Evolutionary conservation across 2,113 vertebrate genomes (phyloP), one percentile per base, ranked within the genome.

Genomic region (Callipepla californica): DNA sequence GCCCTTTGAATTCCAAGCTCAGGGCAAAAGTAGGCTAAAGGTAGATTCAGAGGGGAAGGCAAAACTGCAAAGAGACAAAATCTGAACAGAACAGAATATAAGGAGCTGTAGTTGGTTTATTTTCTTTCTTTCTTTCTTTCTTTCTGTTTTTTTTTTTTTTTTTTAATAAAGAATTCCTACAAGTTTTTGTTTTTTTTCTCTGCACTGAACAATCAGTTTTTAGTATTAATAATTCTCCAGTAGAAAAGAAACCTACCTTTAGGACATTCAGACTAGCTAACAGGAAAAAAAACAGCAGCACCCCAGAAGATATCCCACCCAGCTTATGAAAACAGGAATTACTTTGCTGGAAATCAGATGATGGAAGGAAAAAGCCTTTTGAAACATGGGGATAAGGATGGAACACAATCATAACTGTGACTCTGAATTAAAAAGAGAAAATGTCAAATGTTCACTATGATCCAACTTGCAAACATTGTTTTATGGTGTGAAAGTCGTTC

Each of bases 1-100:
- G 25, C 90, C 76, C 66, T 96, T 89, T 89, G 80, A 97, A 94
- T 95, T 94, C 91, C 87, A 72, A 91, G 77, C 96, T 95, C 87
- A 51, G 42, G 51, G n/a, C 12, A 88, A 91, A 96, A 95, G 67
- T 92, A 87, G 95, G 91, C 63, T 80, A 94, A 96, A 96, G 89
- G 93, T 92, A 96, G 94, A 94, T 91, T 85, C 42, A 81, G 96
- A 96, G 85, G 23, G 88, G 89, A 92, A 95, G 87, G 50, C 10
- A 45, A 93, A 76, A 76, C 40, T 79, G 74, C 48, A 81, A 90
- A 88, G 85, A 89, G 20, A 51, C 32, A 74, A 94, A 94, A 82
- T 69, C 68, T 14, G 18, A 75, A 84, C 28, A 6, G 18, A 93
- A 53, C 53, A 80, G 65, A 62, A 75, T 72, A 81, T 26, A 80